phyloP scores from a whole-genome alignment of 2,113 vertebrate genomes.

The Sula dactylatra region DNA sequence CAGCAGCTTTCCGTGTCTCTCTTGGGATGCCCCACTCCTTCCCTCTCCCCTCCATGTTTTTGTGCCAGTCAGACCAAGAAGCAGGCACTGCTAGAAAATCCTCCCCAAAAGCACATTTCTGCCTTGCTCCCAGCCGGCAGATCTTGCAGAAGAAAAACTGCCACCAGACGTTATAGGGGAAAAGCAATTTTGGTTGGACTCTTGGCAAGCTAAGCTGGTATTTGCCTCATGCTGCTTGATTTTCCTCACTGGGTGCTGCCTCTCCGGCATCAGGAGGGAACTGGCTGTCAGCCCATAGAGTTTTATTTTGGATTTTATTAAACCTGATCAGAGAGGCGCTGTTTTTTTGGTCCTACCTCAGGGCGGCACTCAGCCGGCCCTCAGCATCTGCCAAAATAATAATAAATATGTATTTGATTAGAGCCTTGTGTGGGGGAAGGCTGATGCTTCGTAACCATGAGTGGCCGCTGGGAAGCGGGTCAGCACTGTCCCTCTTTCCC shows the following conservation, averaged over 20 bases:
- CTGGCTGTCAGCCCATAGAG: background rate
- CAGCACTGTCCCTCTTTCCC: background rate
- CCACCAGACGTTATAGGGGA: background rate
- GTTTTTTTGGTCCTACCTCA: background rate
- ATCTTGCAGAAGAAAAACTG: background rate
- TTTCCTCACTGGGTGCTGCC: background rate
- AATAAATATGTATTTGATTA: background rate
- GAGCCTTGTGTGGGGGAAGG: background rate
- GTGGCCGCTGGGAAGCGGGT: background rate
- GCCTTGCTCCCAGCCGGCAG: background rate
- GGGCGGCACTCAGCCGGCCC: background rate
- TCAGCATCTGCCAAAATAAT: slow-evolving; percentile 20
- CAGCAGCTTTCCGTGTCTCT: background rate
- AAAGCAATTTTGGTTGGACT: background rate
- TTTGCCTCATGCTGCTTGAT: background rate
- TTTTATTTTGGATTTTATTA: slow-evolving; percentile 14
- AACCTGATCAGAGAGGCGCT: background rate
- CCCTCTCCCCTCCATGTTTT: background rate
- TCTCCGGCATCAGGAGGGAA: background rate
- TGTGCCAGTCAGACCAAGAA: background rate
- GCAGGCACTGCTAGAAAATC: background rate
- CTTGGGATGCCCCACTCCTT: background rate
- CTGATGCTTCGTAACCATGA: background rate
- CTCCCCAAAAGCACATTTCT: background rate
- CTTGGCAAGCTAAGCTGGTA: background rate